Conservation (phyloP, 2,113 vertebrate species). For the Dendrocopos noguchii region DNA sequence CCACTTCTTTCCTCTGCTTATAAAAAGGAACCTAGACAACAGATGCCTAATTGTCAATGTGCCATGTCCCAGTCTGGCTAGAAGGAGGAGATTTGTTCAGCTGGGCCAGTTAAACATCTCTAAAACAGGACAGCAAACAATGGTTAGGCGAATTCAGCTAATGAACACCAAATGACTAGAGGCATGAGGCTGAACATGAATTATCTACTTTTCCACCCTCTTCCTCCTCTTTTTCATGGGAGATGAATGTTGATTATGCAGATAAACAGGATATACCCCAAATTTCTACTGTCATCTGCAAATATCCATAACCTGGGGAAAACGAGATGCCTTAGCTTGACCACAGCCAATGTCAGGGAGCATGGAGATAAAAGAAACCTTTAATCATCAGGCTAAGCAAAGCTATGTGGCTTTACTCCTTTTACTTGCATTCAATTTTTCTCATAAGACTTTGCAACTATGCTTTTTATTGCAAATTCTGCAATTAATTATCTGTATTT, state of each 20-base stretch:
- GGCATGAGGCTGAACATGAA: not conserved
- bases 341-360: not conserved
- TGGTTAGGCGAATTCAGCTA: not conserved
- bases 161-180: not conserved
- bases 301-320: not conserved
- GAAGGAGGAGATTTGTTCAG: slow-evolving; percentile 14
- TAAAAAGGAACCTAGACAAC: slow-evolving; percentile 49
- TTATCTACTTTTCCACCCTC: not conserved
- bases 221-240: not conserved
- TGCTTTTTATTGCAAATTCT: not conserved
- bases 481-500: not conserved
- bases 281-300: not conserved
- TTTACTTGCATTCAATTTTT: not conserved
- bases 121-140: slow-evolving; percentile 13
- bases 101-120: not conserved
- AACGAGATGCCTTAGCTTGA: not conserved
- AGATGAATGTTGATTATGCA: not conserved
- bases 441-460: not conserved
- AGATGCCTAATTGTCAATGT: slow-evolving; percentile 19
- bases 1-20: not conserved
- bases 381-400: not conserved
- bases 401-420: not conserved
- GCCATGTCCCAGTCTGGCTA: not conserved
- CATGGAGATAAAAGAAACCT: not conserved
- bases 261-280: not conserved